Percentiles rank a stretch among this genome's conserved stretches.
Conservation (phyloP, 92 coral and sea anemone genomes). For the Desmophyllum pertusum region DNA sequence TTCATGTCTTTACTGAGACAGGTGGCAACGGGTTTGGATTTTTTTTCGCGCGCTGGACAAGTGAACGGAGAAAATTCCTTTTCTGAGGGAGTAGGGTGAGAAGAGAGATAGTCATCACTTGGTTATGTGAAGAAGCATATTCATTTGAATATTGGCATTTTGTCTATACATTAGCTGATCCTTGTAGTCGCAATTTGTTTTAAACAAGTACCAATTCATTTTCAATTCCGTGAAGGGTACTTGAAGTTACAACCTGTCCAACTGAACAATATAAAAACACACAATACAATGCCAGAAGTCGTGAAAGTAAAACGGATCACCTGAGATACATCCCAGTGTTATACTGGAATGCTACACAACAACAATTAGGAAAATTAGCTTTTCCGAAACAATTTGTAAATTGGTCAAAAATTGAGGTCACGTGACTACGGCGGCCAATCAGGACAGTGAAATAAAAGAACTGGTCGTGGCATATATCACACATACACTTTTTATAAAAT, state of each 20-base stretch:
- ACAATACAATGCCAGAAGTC: neutral
- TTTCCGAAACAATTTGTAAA: no score
- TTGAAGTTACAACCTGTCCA: neutral
- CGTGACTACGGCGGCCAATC: no score
- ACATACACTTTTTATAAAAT: no score
- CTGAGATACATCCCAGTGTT: no score
- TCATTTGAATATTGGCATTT: neutral
- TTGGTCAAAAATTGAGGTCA: no score
- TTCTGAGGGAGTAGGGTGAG: neutral
- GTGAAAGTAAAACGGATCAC: no score
- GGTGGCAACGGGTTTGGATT: slow-evolving; percentile 42
- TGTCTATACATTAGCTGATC: neutral
- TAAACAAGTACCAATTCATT: neutral
- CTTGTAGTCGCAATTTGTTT: neutral
- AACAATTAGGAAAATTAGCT: no score
- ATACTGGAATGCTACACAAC: no score
- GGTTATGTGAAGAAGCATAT: neutral
- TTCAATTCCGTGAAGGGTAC: neutral
- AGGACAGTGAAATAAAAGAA: no score
- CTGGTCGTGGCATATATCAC: no score
- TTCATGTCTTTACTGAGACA: slow-evolving; percentile 18
- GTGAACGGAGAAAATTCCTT: neutral
- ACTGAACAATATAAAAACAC: neutral
- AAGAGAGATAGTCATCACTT: neutral
- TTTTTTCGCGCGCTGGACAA: neutral